Evolutionary conservation across 1,140 invertebrate genomes (phyloP), one percentile per base, ranked within the genome.

Genomic region (Limonius californicus): DNA sequence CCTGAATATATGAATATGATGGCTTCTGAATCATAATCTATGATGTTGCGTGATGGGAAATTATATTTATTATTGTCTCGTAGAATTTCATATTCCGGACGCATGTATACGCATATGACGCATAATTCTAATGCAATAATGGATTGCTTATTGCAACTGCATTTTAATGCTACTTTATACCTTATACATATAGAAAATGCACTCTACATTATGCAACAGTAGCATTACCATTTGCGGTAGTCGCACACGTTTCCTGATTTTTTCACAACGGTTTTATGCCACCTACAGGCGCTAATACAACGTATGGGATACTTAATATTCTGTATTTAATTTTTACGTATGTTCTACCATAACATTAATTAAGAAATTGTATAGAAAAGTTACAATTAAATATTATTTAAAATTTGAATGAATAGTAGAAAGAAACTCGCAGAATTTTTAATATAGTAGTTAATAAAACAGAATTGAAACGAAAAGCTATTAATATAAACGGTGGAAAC

Each of bases 1-100:
- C 65, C 32, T 35, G 54, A 64, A 68, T 65, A 67, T 62, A 69
- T 65, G 66, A 68, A 69, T 69, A 69, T 69, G 66, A 69, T 69
- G 63, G 59, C 56, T 66, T 63, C 64, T 69, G 68, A 69, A 69
- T 69, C 68, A 68, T 69, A 68, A 69, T 69, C 65, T 68, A 68
- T 61, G 61, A 66, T 69, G 63, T 66, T 63, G 66, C 66, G 63
- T 65, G 66, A 69, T 67, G 62, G 58, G 61, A 65, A 69, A 68
- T 67, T 69, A 68, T 69, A 64, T 67, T 69, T 69, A 69, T 69
- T 50, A 50, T 50, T 50, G 45, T 50, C 45, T 50, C 9, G 2
- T 3, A 50, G 16, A 16, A 50, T 50, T 50, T 50, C 16, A 19
- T 50, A 50, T 50, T 50, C 45, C 45, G 3, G 14, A 50, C 16